Base-by-base conservation (phyloP, 2,888 invertebrate species). In the Hyppa rectilinea region DNA sequence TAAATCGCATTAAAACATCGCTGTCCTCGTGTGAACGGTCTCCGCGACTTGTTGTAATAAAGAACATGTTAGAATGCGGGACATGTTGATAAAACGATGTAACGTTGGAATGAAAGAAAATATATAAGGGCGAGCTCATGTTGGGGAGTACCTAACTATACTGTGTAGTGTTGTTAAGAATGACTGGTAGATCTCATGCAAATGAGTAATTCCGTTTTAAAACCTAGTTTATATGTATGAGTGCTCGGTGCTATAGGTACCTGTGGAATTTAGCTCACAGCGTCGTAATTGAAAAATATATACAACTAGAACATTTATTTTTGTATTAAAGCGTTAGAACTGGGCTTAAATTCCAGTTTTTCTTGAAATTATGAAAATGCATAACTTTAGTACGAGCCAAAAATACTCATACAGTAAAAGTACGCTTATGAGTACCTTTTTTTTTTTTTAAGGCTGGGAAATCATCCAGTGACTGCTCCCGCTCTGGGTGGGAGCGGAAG, bases 31-130 rank as follows among this genome's bases (percentile, higher is more conserved):
- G 56, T 58, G 61, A 34, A 2, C 56, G 31, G 7, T 31, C 10
- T 76, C 45, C 38, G 17, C 6, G 49, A 45, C 64, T 64, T 38
- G 45, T 66, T 66, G 43, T 81, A 76, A 67, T 81, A 76, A 67
- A 81, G 60, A 69, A 60, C 63, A 52, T 60, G 63, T 63, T 52
- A 43, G 60, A 20, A 69, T 77, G 71, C 29, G 71, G 20, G 43
- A 56, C 78, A 60, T 53, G 76, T 68, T 76, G 47, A 58, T 61
- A 76, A 38, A 64, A 75, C n/a, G 66, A n/a, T 45, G 76, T 80
- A 38, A 34, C 23, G 43, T 38, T 34, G 49, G 68, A 66, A 29
- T 59, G 43, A 34, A 55, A 50, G n/a, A 55, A 75, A 40, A 64
- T 40, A 60, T 40, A 60, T 50, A 56, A 56, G 12, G 20, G 10